phyloP scores from a whole-genome alignment of 2,113 vertebrate species.

The Chamaea fasciata region DNA sequence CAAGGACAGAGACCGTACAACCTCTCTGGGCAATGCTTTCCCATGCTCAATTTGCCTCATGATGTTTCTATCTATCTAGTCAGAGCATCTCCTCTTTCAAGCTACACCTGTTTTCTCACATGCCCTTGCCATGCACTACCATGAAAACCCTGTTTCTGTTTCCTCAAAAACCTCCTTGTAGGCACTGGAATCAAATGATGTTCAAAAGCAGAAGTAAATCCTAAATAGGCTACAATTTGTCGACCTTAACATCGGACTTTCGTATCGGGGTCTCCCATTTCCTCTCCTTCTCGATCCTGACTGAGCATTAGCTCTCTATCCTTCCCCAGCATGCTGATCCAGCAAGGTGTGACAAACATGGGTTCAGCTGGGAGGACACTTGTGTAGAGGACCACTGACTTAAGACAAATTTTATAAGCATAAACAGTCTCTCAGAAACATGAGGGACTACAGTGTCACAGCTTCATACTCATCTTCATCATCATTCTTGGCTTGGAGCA shows the following conservation, averaged over 20 bases:
- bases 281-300: background rate
- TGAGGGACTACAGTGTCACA: background rate
- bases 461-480: background rate
- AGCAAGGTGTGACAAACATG: background rate
- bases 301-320: accelerated
- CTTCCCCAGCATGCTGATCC: background rate
- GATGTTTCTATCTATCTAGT: background rate
- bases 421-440: background rate
- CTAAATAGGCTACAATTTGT: background rate
- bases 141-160: background rate
- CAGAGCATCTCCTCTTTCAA: background rate
- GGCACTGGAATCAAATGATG: background rate
- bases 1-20: background rate
- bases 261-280: accelerated
- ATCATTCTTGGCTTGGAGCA: background rate
- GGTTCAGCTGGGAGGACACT: background rate
- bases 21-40: background rate
- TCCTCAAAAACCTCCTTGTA: background rate
- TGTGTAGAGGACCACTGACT: background rate
- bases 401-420: background rate
- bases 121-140: background rate
- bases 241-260: background rate
- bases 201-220: background rate
- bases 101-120: background rate
- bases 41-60: background rate